Conservation (phyloP, 2,113 vertebrate species). For the Phylloscopus trochilus region DNA sequence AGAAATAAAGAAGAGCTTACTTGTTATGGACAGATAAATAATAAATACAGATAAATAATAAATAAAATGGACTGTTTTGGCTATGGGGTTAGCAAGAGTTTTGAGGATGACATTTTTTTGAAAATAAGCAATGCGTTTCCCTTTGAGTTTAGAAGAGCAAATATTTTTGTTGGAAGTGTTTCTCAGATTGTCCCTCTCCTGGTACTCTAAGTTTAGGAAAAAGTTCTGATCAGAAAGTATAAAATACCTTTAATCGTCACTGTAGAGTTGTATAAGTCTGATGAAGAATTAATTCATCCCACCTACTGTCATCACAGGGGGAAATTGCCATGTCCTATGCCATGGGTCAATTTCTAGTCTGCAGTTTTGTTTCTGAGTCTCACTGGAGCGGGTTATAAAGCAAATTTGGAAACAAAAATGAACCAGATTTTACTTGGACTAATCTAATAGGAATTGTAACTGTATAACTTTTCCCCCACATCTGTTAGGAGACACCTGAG, state of each 20-base stretch:
- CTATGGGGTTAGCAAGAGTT: neutral
- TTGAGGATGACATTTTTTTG: neutral
- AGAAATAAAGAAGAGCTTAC: neutral
- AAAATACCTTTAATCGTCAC: neutral
- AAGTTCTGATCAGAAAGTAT: neutral
- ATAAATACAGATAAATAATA: neutral
- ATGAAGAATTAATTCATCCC: slow-evolving; percentile 48
- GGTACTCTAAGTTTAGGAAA: neutral
- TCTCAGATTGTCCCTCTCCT: neutral
- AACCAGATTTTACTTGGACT: slow-evolving; percentile 34
- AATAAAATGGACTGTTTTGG: neutral
- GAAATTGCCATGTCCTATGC: slow-evolving; percentile 53
- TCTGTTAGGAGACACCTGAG: slow-evolving; percentile 12
- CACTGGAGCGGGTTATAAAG: slow-evolving; percentile 26
- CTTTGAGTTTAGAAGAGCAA: neutral
- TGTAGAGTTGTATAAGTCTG: neutral
- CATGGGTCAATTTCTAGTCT: slow-evolving; percentile 30
- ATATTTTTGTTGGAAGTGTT: neutral
- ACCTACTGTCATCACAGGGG: slow-evolving; percentile 47
- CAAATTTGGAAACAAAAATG: slow-evolving; percentile 62
- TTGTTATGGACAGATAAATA: neutral
- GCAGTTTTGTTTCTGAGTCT: slow-evolving; percentile 50
- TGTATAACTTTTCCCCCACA: slow-evolving; percentile 41
- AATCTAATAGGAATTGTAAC: slow-evolving; percentile 54
- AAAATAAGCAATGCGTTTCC: neutral